Conservation (phyloP, 2,888 invertebrate genomes). For the Callimorpha dominula region DNA sequence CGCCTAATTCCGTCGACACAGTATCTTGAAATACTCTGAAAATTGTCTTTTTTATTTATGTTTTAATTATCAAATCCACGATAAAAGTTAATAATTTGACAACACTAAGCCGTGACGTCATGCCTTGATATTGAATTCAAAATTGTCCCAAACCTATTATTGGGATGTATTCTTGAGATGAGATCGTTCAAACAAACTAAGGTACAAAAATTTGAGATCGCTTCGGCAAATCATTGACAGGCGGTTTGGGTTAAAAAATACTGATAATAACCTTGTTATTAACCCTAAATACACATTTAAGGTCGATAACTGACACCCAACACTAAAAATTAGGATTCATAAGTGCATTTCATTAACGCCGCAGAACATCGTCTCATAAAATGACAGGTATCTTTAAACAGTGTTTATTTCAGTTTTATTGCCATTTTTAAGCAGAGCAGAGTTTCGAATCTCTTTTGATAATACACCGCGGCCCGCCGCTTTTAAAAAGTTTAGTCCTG, state of each 20-base stretch:
- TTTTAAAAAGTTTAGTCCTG: not conserved
- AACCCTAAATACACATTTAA: not conserved
- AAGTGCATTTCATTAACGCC: not conserved
- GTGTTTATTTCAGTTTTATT: not conserved
- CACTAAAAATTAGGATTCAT: not conserved
- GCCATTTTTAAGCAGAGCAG: not conserved
- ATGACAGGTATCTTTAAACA: not conserved
- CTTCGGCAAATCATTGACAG: not conserved
- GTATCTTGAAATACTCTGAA: too few species aligned
- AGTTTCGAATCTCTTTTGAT: not conserved
- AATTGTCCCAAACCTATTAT: not conserved
- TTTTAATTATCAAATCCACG: too few species aligned
- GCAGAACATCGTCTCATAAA: conserved; percentile 2
- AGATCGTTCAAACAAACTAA: not conserved
- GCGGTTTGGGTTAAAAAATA: not conserved
- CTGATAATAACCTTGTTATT: not conserved
- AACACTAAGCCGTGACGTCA: too few species aligned
- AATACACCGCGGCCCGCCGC: not conserved
- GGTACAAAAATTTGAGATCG: not conserved
- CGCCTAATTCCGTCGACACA: too few species aligned
- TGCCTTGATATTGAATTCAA: not conserved
- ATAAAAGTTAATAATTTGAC: not conserved
- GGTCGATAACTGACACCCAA: not conserved
- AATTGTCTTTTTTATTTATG: too few species aligned
- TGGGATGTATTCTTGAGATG: not conserved